Base-by-base conservation (phyloP, 2,888 invertebrate genomes). In the Portevinia maculata region DNA sequence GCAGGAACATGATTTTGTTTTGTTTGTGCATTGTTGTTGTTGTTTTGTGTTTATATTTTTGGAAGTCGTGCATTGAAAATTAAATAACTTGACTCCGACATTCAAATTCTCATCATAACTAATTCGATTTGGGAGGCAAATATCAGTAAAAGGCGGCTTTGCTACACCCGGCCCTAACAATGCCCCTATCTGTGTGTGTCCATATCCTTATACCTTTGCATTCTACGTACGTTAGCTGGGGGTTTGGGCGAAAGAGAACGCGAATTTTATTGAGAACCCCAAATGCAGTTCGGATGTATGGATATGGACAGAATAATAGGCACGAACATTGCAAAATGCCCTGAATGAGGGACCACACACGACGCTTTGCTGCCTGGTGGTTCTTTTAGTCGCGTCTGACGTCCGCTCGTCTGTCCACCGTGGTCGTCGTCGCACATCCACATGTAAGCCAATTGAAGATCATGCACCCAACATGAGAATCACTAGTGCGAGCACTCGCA, bases 61-160 rank as follows among this genome's bases (percentile, higher is more conserved):
- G 83, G 78, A 78, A 71, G 71, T 83, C 83, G 83, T 83, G 83
- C 83, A 78, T 50, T 60, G 83, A 57, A 83, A 83, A 53, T 73
- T 78, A 83, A 83, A 78, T 60, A 50, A 73, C 67, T 78, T 71
- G 60, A 71, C 71, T 78, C 83, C 78, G 71, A 83, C 83, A 83
- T 83, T 83, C 78, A 83, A 83, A 83, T 83, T 78, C 83, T 78
- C 83, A 78, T 83, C 78, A 78, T 78, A 76, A 76, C 76, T 75
- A 79, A 79, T 69, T 79, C 79, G 75, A 75, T 64, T 79, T 57
- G 32, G 44, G 48, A 21, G 57, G 34, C 53, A 62, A 3, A 46
- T 17, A 9, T 5, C 11, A 15, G 15, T 3, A 34, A 6, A 19
- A 62, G 41, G 37, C 46, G 50, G 37, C 30, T 8, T 21, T 7